Conservation (phyloP, 2,888 invertebrate species). For the Pemphredon lugubris region DNA sequence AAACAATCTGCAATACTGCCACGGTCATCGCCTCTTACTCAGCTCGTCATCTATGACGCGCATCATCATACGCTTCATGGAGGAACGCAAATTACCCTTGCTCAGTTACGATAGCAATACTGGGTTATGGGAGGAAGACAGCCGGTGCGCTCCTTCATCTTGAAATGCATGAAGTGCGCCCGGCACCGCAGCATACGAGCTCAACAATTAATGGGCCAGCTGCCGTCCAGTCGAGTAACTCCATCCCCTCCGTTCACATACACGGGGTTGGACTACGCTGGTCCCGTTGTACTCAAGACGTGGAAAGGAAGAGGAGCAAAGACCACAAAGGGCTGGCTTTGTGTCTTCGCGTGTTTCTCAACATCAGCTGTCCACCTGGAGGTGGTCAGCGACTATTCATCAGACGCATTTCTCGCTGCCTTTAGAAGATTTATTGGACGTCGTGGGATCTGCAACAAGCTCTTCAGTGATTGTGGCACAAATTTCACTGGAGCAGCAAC, state of each 20-base stretch:
- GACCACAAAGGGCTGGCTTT: not conserved
- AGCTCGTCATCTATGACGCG: not conserved
- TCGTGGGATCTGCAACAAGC: conserved; percentile 35
- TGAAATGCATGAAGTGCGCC: not conserved
- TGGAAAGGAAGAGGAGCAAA: conserved; percentile 26
- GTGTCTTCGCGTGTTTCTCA: not conserved
- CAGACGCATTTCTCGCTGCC: not conserved
- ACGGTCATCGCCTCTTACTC: not conserved
- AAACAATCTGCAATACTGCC: conserved; percentile 12
- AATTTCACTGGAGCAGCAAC: conserved; percentile 59
- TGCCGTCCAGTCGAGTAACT: conserved; percentile 40
- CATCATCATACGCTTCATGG: not conserved
- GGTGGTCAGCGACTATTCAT: not conserved
- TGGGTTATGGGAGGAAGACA: conserved; percentile 5
- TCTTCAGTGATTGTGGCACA: conserved; percentile 57
- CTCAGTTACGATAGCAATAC: not conserved
- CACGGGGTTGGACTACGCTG: conserved; percentile 60
- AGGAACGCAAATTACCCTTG: not conserved
- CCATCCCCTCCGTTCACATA: conserved; percentile 39
- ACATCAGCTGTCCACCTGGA: conserved; percentile 1
- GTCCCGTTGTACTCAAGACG: conserved; percentile 47
- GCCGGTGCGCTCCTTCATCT: not conserved
- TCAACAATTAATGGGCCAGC: conserved; percentile 54
- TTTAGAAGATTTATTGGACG: conserved; percentile 17
- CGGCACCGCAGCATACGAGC: conserved; percentile 31